These are phyloP conservation scores for Margarornis squamiger DNA, from an alignment of 2,797 vertebrate genomes.

Conservation along the genomic window DNA sequence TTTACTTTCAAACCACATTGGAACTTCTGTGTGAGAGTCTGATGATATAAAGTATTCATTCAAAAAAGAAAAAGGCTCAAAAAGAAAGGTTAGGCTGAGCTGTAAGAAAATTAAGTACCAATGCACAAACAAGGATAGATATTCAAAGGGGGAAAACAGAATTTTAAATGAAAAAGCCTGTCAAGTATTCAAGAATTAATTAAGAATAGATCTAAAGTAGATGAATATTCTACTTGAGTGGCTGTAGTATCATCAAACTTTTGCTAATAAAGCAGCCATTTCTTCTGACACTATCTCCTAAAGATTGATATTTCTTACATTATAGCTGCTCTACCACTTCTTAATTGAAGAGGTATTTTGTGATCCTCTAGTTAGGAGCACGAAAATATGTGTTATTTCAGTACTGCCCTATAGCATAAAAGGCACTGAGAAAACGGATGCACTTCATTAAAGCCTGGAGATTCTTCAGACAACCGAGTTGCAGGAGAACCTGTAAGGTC, in stretches of 20 bases:
- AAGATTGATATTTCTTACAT: conserved; percentile 11
- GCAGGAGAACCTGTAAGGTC: background rate
- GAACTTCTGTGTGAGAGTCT: conserved; percentile 12
- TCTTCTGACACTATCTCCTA: conserved; percentile 10
- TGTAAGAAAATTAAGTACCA: conserved; percentile 42
- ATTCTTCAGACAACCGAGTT: background rate
- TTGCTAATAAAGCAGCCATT: conserved; percentile 38
- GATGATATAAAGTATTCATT: conserved; percentile 56
- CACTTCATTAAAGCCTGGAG: background rate
- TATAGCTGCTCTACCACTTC: background rate
- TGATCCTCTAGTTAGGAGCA: background rate
- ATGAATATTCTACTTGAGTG: conserved; percentile 47
- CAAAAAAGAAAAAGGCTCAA: conserved; percentile 17
- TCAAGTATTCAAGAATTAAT: conserved; percentile 61
- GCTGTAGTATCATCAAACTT: conserved; percentile 18
- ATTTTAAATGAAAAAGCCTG: conserved; percentile 66
- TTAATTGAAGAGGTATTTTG: conserved; percentile 17
- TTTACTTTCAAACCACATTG: conserved; percentile 31
- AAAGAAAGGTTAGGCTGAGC: conserved; percentile 51
- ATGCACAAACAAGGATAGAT: conserved; percentile 44
- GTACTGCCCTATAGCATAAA: background rate
- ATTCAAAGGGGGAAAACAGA: conserved; percentile 54
- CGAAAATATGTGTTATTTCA: background rate
- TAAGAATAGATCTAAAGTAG: conserved; percentile 61
- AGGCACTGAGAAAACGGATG: background rate